Evolutionary conservation across 2,797 vertebrate genomes (phyloP).

Genomic region (Pteropus rufus): DNA sequence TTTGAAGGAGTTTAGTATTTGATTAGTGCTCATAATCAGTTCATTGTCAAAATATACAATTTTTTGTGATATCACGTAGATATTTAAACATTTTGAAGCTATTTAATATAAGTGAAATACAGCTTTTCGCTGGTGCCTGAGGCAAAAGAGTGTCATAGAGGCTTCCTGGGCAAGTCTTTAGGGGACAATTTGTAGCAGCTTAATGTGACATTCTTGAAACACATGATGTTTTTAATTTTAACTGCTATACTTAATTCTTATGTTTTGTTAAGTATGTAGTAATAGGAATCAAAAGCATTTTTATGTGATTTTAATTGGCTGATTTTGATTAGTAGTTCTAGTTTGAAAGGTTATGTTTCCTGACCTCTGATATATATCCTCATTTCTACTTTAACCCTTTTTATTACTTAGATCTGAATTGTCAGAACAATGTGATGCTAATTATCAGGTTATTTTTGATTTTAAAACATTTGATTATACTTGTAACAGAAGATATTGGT

Average conservation of each 20-base stretch:
- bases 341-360: not conserved
- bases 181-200: not conserved
- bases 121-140: not conserved
- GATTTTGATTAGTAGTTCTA: not conserved
- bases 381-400: not conserved
- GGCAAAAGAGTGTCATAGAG: not conserved
- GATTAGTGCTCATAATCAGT: not conserved
- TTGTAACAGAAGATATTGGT: not conserved
- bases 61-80: not conserved
- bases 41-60: not conserved
- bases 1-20: not conserved
- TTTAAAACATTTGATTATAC: not conserved
- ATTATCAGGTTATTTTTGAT: not conserved
- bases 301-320: not conserved
- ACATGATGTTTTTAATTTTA: not conserved
- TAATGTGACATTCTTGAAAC: not conserved
- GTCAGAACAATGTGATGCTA: not conserved
- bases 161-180: not conserved
- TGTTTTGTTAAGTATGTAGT: not conserved
- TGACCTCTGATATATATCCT: not conserved
- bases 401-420: not conserved
- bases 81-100: not conserved
- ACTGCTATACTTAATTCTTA: not conserved
- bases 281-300: not conserved
- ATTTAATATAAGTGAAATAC: not conserved